Base-by-base conservation (phyloP, 2,797 vertebrate genomes). In the Pseudochromis fuscus region DNA sequence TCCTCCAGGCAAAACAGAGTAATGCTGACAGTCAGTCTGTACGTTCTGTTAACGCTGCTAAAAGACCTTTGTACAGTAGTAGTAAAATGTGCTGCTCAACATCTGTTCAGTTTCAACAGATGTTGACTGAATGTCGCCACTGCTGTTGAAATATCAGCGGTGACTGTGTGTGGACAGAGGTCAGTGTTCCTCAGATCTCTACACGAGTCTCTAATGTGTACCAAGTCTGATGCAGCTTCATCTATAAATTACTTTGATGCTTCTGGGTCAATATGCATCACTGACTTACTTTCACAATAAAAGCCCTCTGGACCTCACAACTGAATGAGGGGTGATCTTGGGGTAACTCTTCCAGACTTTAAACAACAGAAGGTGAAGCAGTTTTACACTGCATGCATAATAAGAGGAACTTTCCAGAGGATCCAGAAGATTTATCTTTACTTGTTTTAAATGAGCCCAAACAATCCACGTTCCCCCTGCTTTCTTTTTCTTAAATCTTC, bases 341-440 rank as follows among this genome's bases (percentile, higher is more conserved):
- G n/a, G n/a, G n/a, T n/a, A n/a, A n/a, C 31, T 31, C 44, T 4
- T 30, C n/a, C 5, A 45, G 3, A 33, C 16, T n/a, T n/a, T 48
- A 66, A 82, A 65, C 27, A 55, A 50, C 40, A 65, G 31, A 25
- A 45, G 25, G 23, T 57, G 35, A 57, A 57, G 10, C 57, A 38
- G 10, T 18, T 7, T 38, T 60, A 19, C n/a, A 9, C 37, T 74
- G 28, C 2, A 40, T 24, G 11, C 53, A 27, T 4, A 51, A 19
- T 18, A 6, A 33, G 12, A n/a, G 27, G 6, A 58, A 7, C 1
- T 33, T 65, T 52, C 11, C 2, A 6, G 7, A 69, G 13, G 42
- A 61, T 57, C n/a, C n/a, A 25, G 28, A 31, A 46, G 30, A 38
- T 35, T 50, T 49, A 46, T 13, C 45, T 33, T 33, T 33, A 33